Base-by-base conservation (phyloP, 1,140 invertebrate genomes). In the Aleiodes sp. region DNA sequence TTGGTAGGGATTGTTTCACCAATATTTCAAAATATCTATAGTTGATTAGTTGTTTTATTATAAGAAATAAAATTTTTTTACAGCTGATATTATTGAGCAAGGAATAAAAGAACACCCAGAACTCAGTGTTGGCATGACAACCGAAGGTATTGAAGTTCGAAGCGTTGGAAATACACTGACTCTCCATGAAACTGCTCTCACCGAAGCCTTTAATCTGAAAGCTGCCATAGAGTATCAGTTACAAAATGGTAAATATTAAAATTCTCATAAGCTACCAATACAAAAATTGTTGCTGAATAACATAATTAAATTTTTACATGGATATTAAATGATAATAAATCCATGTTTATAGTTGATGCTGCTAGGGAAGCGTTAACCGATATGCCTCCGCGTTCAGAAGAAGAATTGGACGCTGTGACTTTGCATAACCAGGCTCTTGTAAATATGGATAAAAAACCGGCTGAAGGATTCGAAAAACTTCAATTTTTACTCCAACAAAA, bases 191-290 rank as follows among this genome's bases (percentile, higher is more conserved):
- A 98, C 98, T 19, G 97, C 97, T 31, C 87, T 99, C 2, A 96
- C 99, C 12, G 98, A 99, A 87, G 97, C 98, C 0, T 98, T 99
- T 78, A 99, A 99, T 87, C 88, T 99, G 0, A 99, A 99, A 88
- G 97, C 97, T 14, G 98, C 98, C 2, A 97, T 99, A 75, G 97
- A 99, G 86, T 99, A 97, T 86, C 95, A 98, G 81, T 88, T 97
- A 21, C 98, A 98, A 87, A 98, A 99, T 84, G 89, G 94, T 94
- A 89, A 78, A 52, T 35, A n/a, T n/a, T n/a, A n/a, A n/a, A 14
- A 26, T 31, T 37, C 35, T 16, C 21, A 46, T 31, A 10, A 7
- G 19, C 26, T 26, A 57, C 31, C 26, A 60, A 16, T 9, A 33
- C 31, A 24, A 33, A 29, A 0, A n/a, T 62, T 35, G 14, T 60